Base-by-base conservation (phyloP, 2,888 invertebrate species). In the Synanthedon myopaeformis region DNA sequence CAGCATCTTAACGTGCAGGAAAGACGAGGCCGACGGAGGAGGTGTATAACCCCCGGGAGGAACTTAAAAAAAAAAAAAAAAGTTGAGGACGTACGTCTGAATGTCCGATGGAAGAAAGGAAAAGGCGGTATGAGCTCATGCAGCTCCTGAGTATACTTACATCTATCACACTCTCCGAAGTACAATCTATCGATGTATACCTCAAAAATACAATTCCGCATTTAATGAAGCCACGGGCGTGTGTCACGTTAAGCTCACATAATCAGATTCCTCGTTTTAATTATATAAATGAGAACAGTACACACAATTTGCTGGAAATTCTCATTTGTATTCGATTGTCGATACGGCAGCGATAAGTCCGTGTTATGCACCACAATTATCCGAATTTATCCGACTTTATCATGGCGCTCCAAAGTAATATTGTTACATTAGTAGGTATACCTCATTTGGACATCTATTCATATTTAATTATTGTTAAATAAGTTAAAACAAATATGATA, bases 331-430 rank as follows among this genome's bases (percentile, higher is more conserved):
- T 45, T 57, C 62, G 59, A 66, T 64, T 64, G 64, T 65, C 68
- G 63, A 67, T 45, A 45, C 72, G 64, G 49, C 60, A 57, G 56
- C 68, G 76, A 75, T 78, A 77, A 76, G 73, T 45, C 45, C 45
- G 45, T 45, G 45, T 45, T 74, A 45, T 45, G 45, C 45, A 45
- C 45, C 45, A 45, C 62, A 56, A 58, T 62, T 62, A 61, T 63
- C 63, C 57, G 50, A 54, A 52, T 55, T 61, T 74, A 72, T 74
- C 68, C 69, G 72, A 75, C 69, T 73, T 75, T 80, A 45, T 45
- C 45, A n/a, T 45, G n/a, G 45, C 13, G 14, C 3, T 6, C 35
- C 35, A 35, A 23, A 35, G 35, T 35, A 35, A 35, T 35, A 35
- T 35, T 8, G 10, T 10, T 41, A 41, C 12, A 13, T 13, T 41